Conservation (phyloP, 1,140 invertebrate species). For the Orussus abietinus region DNA sequence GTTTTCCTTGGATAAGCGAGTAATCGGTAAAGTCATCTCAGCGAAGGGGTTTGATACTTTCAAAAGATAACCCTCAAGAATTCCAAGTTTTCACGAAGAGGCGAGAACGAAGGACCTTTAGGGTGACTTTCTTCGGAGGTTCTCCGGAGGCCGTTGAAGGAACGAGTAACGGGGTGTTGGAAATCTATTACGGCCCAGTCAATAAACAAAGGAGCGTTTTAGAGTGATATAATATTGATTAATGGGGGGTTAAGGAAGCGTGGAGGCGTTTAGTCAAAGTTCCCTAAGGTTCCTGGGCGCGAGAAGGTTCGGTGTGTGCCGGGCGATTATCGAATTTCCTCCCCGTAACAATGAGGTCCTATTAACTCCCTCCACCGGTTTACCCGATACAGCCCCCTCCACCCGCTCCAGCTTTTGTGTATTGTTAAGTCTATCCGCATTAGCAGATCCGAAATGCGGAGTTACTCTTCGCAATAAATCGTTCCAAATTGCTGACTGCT, state of each 20-base stretch:
- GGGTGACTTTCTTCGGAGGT: too few species aligned
- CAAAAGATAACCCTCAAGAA: too few species aligned
- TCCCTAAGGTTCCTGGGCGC: conserved; percentile 42
- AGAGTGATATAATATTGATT: conserved; percentile 56
- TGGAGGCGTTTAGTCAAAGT: conserved; percentile 55
- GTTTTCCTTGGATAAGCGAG: too few species aligned
- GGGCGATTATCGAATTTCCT: conserved; percentile 56
- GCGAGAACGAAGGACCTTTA: too few species aligned
- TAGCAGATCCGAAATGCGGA: conserved; percentile 49
- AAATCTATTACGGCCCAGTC: conserved; percentile 52
- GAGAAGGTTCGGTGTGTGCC: conserved; percentile 43
- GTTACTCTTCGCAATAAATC: conserved; percentile 49
- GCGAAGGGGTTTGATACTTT: too few species aligned
- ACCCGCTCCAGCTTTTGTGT: conserved; percentile 43
- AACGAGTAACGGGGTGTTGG: conserved; percentile 36
- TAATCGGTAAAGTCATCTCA: too few species aligned
- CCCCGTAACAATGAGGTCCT: conserved; percentile 54
- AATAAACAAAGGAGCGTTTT: conserved; percentile 55
- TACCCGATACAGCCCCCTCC: conserved; percentile 39
- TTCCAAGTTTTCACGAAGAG: too few species aligned
- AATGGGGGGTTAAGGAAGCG: conserved; percentile 56
- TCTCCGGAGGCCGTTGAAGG: background rate
- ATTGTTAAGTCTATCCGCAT: conserved; percentile 53
- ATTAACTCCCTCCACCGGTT: conserved; percentile 51
- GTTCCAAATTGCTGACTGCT: conserved; percentile 46